Evolutionary conservation across 2,797 vertebrate species (phyloP).

Genomic region (Mormyrus hasselquistii): DNA sequence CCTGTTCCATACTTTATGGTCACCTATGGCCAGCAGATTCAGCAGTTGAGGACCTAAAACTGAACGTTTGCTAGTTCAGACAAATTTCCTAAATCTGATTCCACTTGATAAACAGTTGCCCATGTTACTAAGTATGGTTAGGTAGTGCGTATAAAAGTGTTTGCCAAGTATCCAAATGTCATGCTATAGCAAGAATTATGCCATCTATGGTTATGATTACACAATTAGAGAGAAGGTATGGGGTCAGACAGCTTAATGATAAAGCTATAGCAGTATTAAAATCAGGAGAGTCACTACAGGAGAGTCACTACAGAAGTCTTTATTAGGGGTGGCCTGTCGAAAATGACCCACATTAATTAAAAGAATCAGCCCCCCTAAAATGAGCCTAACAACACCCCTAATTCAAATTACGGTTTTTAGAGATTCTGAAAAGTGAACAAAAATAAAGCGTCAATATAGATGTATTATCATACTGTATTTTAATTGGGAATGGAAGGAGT

Average conservation of each 20-base stretch:
- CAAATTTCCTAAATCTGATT: background rate
- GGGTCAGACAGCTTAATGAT: background rate
- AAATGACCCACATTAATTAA: background rate
- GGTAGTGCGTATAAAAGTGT: background rate
- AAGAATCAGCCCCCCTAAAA: background rate
- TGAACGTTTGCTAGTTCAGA: background rate
- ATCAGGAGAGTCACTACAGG: background rate
- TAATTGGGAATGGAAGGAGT: background rate
- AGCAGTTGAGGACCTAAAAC: background rate
- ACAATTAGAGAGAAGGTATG: background rate
- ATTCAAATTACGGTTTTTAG: background rate
- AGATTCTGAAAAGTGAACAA: background rate
- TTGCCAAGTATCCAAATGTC: background rate
- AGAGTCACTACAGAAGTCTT: background rate
- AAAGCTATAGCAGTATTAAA: background rate
- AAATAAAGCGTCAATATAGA: background rate
- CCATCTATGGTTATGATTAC: background rate
- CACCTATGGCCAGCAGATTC: background rate
- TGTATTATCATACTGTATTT: background rate
- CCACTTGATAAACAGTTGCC: background rate
- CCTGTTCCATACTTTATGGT: background rate
- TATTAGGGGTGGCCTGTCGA: background rate
- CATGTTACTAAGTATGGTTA: background rate
- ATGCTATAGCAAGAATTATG: background rate
- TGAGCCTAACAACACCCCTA: background rate